Evolutionary conservation across 2,888 invertebrate genomes (phyloP), one percentile per base, ranked within the genome.

Genomic region (Microdon myrmicae): DNA sequence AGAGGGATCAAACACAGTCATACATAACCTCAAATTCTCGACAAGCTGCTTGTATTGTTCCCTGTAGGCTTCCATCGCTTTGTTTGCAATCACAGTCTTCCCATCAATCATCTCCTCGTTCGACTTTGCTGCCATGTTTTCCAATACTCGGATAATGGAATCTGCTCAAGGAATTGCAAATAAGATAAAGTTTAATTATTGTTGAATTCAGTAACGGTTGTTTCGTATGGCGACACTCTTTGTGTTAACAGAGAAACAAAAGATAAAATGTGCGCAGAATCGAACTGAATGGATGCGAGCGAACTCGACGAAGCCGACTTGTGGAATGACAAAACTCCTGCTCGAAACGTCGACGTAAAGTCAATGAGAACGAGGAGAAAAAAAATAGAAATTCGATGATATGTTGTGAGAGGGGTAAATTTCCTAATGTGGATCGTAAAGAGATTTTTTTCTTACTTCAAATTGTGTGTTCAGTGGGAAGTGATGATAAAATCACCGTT

Each of bases 1-100:
- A 37, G 8, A 28, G 13, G 16, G 47, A 25, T 16, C 23, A 34
- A 37, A 23, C 20, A 23, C 26, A 9, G 5, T 6, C 2, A 25
- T 16, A 10, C 37, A 34, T 72, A 71, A 74, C 73, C 73, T 72
- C 68, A 72, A 69, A 51, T 68, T 61, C 0, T 61, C 58, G 26
- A 68, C 68, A 39, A 72, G 67, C 64, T 66, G 59, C 31, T 34
- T 37, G 58, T 70, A 72, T n/a, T 58, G 26, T 1, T 60, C 31
- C 7, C 56, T 22, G 51, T 72, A 72, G n/a, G 67, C 64, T n/a
- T 37, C 41, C 34, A 68, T 68, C 25, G 68, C 61, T 22, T 47
- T 44, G 45, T 70, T 53, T 5, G 68, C 67, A 10, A 47, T 35
- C 19, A 48, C 23, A 1, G 32, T n/a, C 17, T 60, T 53, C 17